A percentile compares a stretch with the other conserved stretches of the same genome.
phyloP scores from a whole-genome alignment of 2,113 vertebrate species.

The Lathamus discolor region DNA sequence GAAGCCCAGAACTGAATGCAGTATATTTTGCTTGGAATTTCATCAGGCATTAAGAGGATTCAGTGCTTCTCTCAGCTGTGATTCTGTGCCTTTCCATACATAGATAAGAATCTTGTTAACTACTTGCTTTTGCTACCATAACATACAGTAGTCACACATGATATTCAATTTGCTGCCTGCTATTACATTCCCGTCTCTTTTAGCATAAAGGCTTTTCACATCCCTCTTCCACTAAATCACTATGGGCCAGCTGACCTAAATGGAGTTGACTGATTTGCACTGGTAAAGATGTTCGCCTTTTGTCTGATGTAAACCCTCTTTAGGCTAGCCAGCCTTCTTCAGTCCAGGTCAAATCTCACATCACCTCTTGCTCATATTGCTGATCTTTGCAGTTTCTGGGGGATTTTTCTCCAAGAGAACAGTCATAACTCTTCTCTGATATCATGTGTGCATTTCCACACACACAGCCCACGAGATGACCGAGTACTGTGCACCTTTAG shows the following conservation, averaged over 20 bases:
- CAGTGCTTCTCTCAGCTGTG: background rate
- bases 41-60: background rate
- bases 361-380: background rate
- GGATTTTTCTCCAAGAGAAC: background rate
- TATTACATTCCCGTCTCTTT: background rate
- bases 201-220: background rate
- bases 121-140: background rate
- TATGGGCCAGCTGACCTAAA: background rate
- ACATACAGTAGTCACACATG: background rate
- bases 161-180: background rate
- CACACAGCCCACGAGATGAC: accelerated
- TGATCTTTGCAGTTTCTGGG: background rate
- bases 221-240: background rate
- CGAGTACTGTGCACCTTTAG: background rate
- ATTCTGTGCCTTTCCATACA: background rate
- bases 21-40: slow-evolving; percentile 16
- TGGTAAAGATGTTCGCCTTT: background rate
- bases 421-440: background rate
- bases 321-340: background rate
- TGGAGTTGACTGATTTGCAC: background rate
- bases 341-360: background rate
- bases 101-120: background rate
- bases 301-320: background rate
- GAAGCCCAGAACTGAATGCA: background rate
- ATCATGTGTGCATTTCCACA: background rate